A percentile compares a stretch with the other conserved stretches of the same genome.
phyloP scores from a whole-genome alignment of 2,113 vertebrate genomes.

The Acanthochromis polyacanthus region DNA sequence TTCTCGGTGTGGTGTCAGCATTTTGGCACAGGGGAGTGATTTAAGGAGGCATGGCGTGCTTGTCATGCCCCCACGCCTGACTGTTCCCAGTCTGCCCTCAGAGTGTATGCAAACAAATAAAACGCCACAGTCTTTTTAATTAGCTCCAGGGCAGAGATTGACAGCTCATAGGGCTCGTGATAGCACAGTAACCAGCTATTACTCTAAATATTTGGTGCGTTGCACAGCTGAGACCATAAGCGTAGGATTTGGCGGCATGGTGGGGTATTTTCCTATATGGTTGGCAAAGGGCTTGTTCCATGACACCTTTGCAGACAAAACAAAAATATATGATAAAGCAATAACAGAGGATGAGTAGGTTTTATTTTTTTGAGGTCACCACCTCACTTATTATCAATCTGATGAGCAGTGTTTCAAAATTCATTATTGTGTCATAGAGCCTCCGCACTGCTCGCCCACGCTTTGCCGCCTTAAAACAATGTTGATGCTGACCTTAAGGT shows the following conservation, averaged over 20 bases:
- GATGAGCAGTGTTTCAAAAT: conserved; percentile 48
- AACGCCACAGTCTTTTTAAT: conserved; percentile 80
- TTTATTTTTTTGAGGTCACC: conserved; percentile 41
- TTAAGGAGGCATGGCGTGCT: conserved; percentile 76
- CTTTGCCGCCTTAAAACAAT: conserved; percentile 49
- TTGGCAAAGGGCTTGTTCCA: conserved; percentile 14
- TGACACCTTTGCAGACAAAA: conserved; percentile 20
- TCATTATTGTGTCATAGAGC: conserved; percentile 42
- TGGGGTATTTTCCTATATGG: conserved; percentile 37
- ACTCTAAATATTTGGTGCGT: conserved; percentile 84
- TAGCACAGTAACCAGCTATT: conserved; percentile 83
- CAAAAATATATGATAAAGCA: conserved; percentile 32
- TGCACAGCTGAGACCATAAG: conserved; percentile 71
- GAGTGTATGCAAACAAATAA: conserved; percentile 81
- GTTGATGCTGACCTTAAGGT: conserved; percentile 67
- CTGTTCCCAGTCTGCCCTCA: conserved; percentile 74
- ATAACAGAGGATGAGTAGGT: not conserved
- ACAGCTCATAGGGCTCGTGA: conserved; percentile 74
- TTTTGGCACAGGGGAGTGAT: conserved; percentile 81
- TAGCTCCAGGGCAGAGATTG: conserved; percentile 79
- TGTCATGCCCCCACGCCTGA: conserved; percentile 65
- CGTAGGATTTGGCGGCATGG: conserved; percentile 54
- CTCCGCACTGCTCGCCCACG: not conserved
- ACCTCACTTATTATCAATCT: conserved; percentile 57
- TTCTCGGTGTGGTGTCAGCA: conserved; percentile 72